These are phyloP conservation scores for Rana temporaria DNA, from an alignment of 2,113 vertebrate species.

Conservation along the genomic window DNA sequence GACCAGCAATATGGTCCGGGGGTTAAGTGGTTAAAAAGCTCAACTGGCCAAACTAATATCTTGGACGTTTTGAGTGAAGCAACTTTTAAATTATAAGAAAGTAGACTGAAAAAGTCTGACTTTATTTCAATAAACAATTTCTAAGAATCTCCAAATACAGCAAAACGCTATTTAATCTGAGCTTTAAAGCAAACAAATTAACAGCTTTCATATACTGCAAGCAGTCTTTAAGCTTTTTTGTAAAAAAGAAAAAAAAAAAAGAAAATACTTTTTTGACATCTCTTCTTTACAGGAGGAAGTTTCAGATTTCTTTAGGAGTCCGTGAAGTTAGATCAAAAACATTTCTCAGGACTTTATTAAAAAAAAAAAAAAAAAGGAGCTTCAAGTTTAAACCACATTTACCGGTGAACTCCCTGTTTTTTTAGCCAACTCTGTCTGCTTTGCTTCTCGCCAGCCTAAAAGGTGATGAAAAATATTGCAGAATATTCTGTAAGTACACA, in stretches of 20 bases:
- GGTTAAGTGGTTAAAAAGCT: too few species aligned
- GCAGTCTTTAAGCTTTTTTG: constrained; percentile 24
- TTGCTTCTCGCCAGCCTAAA: constrained; percentile 30
- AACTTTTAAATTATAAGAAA: neutral
- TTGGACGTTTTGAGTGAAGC: neutral
- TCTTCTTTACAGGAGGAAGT: constrained; percentile 48
- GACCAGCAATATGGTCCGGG: too few species aligned
- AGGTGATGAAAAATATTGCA: constrained; percentile 42
- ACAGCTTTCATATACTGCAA: constrained; percentile 29
- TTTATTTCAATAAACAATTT: constrained; percentile 3
- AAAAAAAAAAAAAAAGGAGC: neutral
- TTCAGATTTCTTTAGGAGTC: constrained; percentile 52
- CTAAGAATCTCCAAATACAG: constrained; percentile 20
- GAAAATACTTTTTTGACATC: constrained; percentile 49
- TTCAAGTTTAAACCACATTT: constrained; percentile 48
- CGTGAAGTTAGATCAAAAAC: constrained; percentile 54
- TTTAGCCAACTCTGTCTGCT: constrained; percentile 51
- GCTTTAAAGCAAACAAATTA: constrained; percentile 42
- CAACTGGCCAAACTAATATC: neutral
- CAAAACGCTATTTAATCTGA: constrained; percentile 30
- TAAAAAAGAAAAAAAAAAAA: constrained; percentile 19
- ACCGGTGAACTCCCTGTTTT: constrained; percentile 54
- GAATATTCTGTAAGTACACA: constrained; percentile 32
- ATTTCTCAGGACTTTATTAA: constrained; percentile 31
- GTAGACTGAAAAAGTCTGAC: neutral